These are phyloP conservation scores for Propsilocerus akamusi DNA, from an alignment of 1,140 invertebrate genomes.

Conservation along the genomic window DNA sequence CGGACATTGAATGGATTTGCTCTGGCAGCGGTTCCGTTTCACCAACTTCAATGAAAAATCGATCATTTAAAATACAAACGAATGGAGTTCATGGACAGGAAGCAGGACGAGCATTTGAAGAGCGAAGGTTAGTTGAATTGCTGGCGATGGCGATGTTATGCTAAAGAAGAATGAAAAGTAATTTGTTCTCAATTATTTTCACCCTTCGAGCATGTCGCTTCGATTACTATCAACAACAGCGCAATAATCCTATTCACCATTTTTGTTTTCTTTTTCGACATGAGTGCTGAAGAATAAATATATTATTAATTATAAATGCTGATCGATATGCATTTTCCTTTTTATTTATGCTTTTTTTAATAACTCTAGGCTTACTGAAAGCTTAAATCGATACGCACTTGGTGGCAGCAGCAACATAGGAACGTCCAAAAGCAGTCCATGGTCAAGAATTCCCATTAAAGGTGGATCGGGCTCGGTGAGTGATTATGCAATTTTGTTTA, in stretches of 20 bases:
- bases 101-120: not conserved
- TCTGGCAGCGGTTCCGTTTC: conserved; percentile 33
- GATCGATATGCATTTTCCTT: not conserved
- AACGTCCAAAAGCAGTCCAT: not conserved
- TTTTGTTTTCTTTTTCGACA: too few relatives aligned
- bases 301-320: too few relatives aligned
- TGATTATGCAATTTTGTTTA: not conserved
- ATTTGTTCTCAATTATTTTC: too few relatives aligned
- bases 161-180: too few relatives aligned
- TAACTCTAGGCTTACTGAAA: not conserved
- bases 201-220: too few relatives aligned
- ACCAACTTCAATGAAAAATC: conserved; percentile 25
- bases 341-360: not conserved
- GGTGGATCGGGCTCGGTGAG: not conserved
- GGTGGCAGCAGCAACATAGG: not conserved
- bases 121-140: not conserved
- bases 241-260: too few relatives aligned
- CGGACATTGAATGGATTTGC: conserved; percentile 53
- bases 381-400: not conserved
- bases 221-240: too few relatives aligned
- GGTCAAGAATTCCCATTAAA: not conserved
- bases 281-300: too few relatives aligned
- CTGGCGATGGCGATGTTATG: too few relatives aligned
- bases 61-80: conserved; percentile 11
- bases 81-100: conserved; percentile 5